phyloP scores from a whole-genome alignment of 2,797 vertebrate species.

The Cryptoprocta ferox region DNA sequence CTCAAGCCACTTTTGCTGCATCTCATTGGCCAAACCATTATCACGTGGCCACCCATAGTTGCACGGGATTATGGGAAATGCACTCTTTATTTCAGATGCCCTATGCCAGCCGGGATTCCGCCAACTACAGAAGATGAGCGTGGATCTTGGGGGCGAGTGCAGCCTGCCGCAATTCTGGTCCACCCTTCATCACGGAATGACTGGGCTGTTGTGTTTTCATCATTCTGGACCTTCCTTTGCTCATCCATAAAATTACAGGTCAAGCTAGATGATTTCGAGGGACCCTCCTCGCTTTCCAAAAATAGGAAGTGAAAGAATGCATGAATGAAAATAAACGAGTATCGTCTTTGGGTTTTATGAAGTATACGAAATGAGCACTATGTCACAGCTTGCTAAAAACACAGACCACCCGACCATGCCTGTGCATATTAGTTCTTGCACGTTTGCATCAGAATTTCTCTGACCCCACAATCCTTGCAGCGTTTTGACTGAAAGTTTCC shows the following conservation, averaged over 20 bases:
- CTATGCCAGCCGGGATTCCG: not conserved
- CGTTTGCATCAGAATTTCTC: conserved; percentile 64
- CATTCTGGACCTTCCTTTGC: not conserved
- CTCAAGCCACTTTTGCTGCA: not conserved
- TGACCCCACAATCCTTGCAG: not conserved
- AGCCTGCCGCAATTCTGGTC: not conserved
- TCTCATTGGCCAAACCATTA: not conserved
- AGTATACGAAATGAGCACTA: fast-evolving
- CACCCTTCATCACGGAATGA: fast-evolving
- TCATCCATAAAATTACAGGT: not conserved
- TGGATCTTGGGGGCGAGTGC: fast-evolving
- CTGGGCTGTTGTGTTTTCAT: not conserved
- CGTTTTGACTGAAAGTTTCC: conserved; percentile 56
- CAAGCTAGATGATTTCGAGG: not conserved
- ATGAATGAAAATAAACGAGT: not conserved
- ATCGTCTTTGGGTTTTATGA: not conserved
- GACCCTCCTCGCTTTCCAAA: not conserved
- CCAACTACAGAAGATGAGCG: not conserved
- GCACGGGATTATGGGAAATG: not conserved
- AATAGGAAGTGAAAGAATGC: not conserved
- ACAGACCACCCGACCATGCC: not conserved
- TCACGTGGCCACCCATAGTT: not conserved
- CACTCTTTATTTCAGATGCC: not conserved
- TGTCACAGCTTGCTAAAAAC: not conserved
- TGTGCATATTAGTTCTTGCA: conserved; percentile 65